Evolutionary conservation across 2,797 vertebrate species (phyloP), one percentile per base, ranked within the genome.

Genomic region (Pyrocephalus nanus): DNA sequence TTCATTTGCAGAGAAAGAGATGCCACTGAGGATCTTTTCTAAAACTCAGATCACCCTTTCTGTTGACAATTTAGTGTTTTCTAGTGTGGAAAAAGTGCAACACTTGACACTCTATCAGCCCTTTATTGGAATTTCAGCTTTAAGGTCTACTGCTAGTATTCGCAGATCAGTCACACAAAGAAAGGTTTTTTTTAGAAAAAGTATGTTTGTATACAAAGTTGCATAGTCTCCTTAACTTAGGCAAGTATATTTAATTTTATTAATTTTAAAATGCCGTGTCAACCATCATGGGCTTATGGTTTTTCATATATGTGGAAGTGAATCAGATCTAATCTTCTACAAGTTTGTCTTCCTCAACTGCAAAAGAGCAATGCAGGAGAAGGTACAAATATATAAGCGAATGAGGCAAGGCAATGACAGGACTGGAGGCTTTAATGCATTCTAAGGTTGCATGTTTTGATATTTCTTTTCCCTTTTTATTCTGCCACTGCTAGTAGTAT

Each of bases 31-130:
- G 50, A 90, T 54, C 36, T 88, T 76, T 92, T 64, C 69, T 79
- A 38, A 86, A 85, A 16, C 64, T 90, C 67, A 23, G 50, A 61
- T 88, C 34, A 55, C 62, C 62, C 55, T 82, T 83, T 78, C 62
- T 58, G 30, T 75, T 91, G 90, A 89, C 74, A 91, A 62, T 42
- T 95, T 58, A 60, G 42, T 88, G 79, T 92, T 47, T 47, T 88
- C 71, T 54, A 48, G 45, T 36, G 66, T 62, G 60, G 38, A 74
- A 88, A 64, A 90, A 48, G 36, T 40, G 64, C 43, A 58, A 13
- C 36, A 26, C 27, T 80, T 64, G 82, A 76, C 21, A 69, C 70
- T 30, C 12, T 21, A 13, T 55, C 22, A 4, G 15, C 21, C 51
- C 61, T 58, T 70, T 72, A 22, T 14, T 70, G 36, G 77, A 62